Conservation (phyloP, 2,888 invertebrate genomes). For the Abrostola triplasia region DNA sequence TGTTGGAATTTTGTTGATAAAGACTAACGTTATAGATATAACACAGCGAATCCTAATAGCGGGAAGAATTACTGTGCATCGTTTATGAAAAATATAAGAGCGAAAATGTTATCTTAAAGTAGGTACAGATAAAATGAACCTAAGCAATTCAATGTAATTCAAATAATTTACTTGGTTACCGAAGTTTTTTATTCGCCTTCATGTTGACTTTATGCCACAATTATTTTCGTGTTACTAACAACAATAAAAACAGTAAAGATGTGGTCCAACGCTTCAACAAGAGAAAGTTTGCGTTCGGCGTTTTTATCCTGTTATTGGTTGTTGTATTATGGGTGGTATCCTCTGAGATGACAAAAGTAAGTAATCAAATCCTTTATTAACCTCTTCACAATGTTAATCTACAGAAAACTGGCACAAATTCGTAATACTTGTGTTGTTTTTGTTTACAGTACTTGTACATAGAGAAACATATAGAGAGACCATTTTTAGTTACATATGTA, state of each 20-base stretch:
- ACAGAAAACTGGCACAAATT: background rate
- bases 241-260: slow-evolving; percentile 80
- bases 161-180: slow-evolving; percentile 46
- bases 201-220: slow-evolving; percentile 87
- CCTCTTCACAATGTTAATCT: background rate
- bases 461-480: slow-evolving; percentile 96
- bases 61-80: slow-evolving; percentile 5
- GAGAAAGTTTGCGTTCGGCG: slow-evolving; percentile 92
- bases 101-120: slow-evolving; percentile 36
- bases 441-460: slow-evolving; percentile 94
- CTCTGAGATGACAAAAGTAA: slow-evolving; percentile 97
- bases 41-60: slow-evolving; percentile 1
- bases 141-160: slow-evolving; percentile 44
- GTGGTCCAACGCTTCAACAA: slow-evolving; percentile 75
- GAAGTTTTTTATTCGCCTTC: slow-evolving; percentile 64
- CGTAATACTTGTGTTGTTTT: slow-evolving; percentile 44
- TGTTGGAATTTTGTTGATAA: slow-evolving; percentile 17
- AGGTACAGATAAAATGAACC: slow-evolving; percentile 53
- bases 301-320: slow-evolving; percentile 95
- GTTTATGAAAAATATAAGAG: background rate
- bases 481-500: slow-evolving; percentile 98
- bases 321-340: slow-evolving; percentile 99
- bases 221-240: slow-evolving; percentile 79
- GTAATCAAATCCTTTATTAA: slow-evolving; percentile 21
- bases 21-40: slow-evolving; percentile 1